Evolutionary conservation across 1,140 invertebrate species (phyloP).

Genomic region (Drosophila kepulauana): DNA sequence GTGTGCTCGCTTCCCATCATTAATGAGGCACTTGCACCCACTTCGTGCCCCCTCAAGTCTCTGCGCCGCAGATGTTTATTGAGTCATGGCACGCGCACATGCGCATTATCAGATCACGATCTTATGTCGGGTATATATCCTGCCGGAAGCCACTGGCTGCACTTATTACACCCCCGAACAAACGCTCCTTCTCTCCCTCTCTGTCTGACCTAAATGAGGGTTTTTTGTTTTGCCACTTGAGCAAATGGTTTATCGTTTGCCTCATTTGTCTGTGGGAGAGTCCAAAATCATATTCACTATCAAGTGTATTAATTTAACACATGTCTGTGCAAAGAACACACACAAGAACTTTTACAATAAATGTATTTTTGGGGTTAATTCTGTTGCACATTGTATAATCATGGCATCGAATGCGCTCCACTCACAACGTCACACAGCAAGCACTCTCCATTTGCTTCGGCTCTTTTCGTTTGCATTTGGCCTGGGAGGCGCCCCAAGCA

Average conservation of each 20-base stretch:
- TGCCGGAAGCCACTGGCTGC: slow-evolving; percentile 54
- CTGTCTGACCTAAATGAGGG: slow-evolving; percentile 11
- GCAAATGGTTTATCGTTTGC: slow-evolving; percentile 41
- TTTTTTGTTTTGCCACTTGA: slow-evolving; percentile 5
- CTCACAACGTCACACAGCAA: not conserved
- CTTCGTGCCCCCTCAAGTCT: slow-evolving; percentile 35
- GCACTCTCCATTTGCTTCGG: slow-evolving; percentile 10
- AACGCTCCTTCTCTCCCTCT: not conserved
- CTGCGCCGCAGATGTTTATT: slow-evolving; percentile 47
- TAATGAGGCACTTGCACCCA: slow-evolving; percentile 69
- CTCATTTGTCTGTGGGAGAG: slow-evolving; percentile 48
- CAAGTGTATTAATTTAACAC: not conserved
- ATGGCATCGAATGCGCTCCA: slow-evolving; percentile 29
- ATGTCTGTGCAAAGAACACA: slow-evolving; percentile 5
- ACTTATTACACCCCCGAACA: slow-evolving; percentile 25
- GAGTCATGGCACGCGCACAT: slow-evolving; percentile 69
- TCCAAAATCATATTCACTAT: slow-evolving; percentile 12
- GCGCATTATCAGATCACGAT: slow-evolving; percentile 45
- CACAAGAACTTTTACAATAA: slow-evolving; percentile 24
- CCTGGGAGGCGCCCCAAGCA: slow-evolving; percentile 62
- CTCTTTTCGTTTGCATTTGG: slow-evolving; percentile 20
- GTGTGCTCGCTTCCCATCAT: slow-evolving; percentile 56
- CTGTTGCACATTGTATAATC: slow-evolving; percentile 77
- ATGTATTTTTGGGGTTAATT: slow-evolving; percentile 63
- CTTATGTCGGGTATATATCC: slow-evolving; percentile 34